Base-by-base conservation (phyloP, 2,113 vertebrate genomes). In the Amblyornis subalaris region DNA sequence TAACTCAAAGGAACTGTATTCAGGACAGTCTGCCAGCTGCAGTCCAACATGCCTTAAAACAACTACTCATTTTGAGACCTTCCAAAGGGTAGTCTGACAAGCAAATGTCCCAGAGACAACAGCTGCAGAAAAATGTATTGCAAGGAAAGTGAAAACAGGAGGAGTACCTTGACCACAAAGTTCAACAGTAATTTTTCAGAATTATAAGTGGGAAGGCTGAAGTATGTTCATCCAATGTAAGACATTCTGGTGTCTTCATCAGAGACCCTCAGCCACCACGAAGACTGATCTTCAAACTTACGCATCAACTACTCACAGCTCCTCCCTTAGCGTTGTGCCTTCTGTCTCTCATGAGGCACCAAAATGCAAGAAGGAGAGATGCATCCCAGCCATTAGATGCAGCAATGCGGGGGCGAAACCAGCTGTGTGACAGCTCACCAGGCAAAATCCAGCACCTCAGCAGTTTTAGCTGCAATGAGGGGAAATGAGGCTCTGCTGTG, bases 181-280 rank as follows among this genome's bases (percentile, higher is more conserved):
- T 47, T 24, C 36, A 73, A 7, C 18, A 75, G 17, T 6, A 60
- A 60, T 5, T 51, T 10, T 9, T 72, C 22, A 44, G 29, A 45
- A 57, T 40, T 61, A 2, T 5, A 44, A 6, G 6, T 0, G 3
- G 7, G 7, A 23, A 67, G 47, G 21, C 7, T 51, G 44, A 67
- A 44, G 40, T 1, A 0, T 7, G 6, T 74, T 75, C 25, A 60
- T 25, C 4, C 2, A 1, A 9, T 54, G 1, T 8, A 48, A 65
- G 62, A 53, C 2, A 6, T 65, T 51, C 18, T 26, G 23, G 6
- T 40, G 7, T 26, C 54, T 48, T 65, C 57, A 74, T 9, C 23
- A 45, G n/a, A 75, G 85, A 57, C 18, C 16, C 26, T 69, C n/a
- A 53, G 44, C 21, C 23, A 33, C 38, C 82, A 44, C 0, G 0